Evolutionary conservation across 2,797 vertebrate species (phyloP).

Genomic region (Parotocinclus haroldoi): DNA sequence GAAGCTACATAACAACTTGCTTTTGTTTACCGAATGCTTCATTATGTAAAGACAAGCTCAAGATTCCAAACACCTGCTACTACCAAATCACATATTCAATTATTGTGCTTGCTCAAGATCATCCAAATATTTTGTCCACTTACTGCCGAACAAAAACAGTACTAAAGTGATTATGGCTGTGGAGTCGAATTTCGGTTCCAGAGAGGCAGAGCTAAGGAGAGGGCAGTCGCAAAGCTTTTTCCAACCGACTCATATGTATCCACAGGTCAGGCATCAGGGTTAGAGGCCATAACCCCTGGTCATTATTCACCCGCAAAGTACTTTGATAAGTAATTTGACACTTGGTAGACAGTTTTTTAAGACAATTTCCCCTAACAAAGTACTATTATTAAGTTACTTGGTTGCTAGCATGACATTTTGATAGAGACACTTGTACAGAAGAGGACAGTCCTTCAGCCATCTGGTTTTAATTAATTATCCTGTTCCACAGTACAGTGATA

Average conservation of each 20-base stretch:
- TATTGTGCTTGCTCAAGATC: constrained; percentile 79
- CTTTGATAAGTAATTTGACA: constrained; percentile 82
- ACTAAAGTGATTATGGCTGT: constrained; percentile 76
- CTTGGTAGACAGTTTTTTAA: constrained; percentile 66
- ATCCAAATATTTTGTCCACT: constrained; percentile 91
- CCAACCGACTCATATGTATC: constrained; percentile 69
- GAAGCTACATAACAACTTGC: constrained; percentile 78
- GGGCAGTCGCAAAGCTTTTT: constrained; percentile 53
- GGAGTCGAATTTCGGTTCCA: constrained; percentile 74
- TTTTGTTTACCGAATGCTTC: constrained; percentile 86
- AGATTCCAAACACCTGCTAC: constrained; percentile 76
- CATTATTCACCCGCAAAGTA: constrained; percentile 71
- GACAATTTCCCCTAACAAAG: constrained; percentile 70
- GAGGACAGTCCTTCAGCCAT: constrained; percentile 42
- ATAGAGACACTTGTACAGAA: constrained; percentile 54
- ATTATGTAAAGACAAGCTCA: constrained; percentile 69
- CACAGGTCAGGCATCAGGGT: constrained; percentile 72
- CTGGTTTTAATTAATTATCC: constrained; percentile 49
- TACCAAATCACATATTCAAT: constrained; percentile 76
- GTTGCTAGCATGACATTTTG: constrained; percentile 62
- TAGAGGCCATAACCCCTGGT: constrained; percentile 72
- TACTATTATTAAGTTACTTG: constrained; percentile 68
- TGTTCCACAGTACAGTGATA: not conserved
- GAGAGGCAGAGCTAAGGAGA: constrained; percentile 63
- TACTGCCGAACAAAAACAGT: constrained; percentile 80